Conservation (phyloP, 1,140 invertebrate species). For the Elymnias hypermnestra region DNA sequence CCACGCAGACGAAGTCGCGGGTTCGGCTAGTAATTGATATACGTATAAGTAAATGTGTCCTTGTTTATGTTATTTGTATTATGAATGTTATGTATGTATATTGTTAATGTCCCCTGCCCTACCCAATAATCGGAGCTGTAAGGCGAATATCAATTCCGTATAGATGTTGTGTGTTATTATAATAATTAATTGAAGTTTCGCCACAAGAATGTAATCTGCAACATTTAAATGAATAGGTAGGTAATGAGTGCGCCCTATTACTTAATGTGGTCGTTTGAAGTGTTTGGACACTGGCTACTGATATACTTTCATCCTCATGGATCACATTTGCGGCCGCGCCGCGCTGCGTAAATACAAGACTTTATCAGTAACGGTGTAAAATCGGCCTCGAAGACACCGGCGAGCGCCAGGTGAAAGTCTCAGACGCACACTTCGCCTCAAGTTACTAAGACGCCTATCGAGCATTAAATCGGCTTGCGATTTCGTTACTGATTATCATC, state of each 20-base stretch:
- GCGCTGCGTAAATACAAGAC: conserved; percentile 36
- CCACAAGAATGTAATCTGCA: background rate
- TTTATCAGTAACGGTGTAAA: conserved; percentile 64
- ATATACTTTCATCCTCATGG: conserved; percentile 1
- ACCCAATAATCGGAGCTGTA: too few species aligned
- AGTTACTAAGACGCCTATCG: conserved; percentile 42
- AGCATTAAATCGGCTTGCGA: conserved; percentile 29
- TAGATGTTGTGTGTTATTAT: too few species aligned
- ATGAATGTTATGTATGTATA: too few species aligned
- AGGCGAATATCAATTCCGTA: too few species aligned
- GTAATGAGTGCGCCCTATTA: background rate
- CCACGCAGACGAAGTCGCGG: too few species aligned
- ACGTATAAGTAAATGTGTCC: too few species aligned
- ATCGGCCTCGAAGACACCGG: conserved; percentile 50
- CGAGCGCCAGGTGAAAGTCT: conserved; percentile 62
- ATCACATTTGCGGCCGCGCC: conserved; percentile 15
- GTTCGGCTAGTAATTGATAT: too few species aligned
- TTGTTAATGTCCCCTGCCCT: too few species aligned
- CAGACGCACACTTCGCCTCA: conserved; percentile 53
- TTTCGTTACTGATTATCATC: conserved; percentile 40
- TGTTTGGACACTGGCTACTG: background rate
- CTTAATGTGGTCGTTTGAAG: conserved; percentile 3
- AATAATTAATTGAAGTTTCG: too few species aligned
- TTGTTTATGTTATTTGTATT: too few species aligned
- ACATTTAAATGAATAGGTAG: too few species aligned